Percentiles rank a stretch among this genome's conserved stretches.
phyloP scores from a whole-genome alignment of 2,888 invertebrate species.

The Lymantria dispar region DNA sequence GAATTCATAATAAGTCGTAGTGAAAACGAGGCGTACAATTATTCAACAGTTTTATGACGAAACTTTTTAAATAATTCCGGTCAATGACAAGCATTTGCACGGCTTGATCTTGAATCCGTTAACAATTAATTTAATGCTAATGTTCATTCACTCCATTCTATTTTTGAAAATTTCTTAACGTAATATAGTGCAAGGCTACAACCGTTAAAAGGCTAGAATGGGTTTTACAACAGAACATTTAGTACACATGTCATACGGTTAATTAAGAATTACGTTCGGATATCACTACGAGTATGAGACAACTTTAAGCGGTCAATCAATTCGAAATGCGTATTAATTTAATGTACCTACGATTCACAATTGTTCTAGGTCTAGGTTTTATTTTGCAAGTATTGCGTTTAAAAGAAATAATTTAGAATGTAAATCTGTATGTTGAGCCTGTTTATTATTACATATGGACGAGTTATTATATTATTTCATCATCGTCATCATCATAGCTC shows the following conservation, averaged over 20 bases:
- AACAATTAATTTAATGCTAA: neutral
- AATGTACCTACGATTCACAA: conserved; percentile 22
- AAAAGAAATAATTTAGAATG: neutral
- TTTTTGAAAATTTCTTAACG: conserved; percentile 5
- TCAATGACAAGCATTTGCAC: conserved; percentile 15
- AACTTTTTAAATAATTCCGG: conserved; percentile 8
- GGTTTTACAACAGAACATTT: conserved; percentile 10
- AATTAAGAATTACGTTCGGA: conserved; percentile 18
- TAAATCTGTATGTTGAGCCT: neutral
- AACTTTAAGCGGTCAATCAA: conserved; percentile 21
- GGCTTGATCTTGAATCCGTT: conserved; percentile 6
- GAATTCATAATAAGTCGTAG: neutral
- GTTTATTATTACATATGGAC: neutral
- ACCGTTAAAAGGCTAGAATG: conserved; percentile 3
- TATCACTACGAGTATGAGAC: conserved; percentile 16
- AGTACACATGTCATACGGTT: conserved; percentile 24
- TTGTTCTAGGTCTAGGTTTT: conserved; percentile 14
- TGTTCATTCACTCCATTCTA: conserved; percentile 1
- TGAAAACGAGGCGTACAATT: conserved; percentile 5
- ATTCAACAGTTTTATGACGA: neutral
- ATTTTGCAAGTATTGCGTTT: conserved; percentile 1
- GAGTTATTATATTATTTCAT: neutral
- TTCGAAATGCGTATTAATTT: conserved; percentile 26
- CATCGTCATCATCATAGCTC: no score
- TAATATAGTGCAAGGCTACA: conserved; percentile 2